Evolutionary conservation across 1,140 invertebrate species (phyloP).

Genomic region (Cyrtorhinus lividipennis): DNA sequence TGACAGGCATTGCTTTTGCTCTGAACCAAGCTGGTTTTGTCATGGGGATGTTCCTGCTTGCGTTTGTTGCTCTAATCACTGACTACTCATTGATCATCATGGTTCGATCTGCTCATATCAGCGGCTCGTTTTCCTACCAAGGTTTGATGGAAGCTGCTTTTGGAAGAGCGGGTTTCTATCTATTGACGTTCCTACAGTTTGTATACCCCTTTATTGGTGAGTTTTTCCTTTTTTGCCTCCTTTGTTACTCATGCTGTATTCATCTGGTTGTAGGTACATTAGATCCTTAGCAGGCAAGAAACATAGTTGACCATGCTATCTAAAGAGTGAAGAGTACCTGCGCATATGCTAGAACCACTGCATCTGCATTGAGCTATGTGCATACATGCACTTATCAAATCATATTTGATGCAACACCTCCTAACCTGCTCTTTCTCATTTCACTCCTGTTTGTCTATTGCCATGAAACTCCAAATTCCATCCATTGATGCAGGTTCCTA

Average conservation of each 20-base stretch:
- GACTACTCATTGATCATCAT: conserved; percentile 75
- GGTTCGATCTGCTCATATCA: conserved; percentile 64
- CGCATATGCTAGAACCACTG: too few relatives aligned
- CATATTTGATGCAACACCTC: too few relatives aligned
- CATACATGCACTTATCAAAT: too few relatives aligned
- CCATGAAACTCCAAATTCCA: too few relatives aligned
- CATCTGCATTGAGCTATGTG: too few relatives aligned
- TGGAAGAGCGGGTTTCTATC: conserved; percentile 61
- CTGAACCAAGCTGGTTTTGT: conserved; percentile 66
- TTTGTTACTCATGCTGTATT: conserved; percentile 15
- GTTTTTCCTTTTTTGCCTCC: conserved; percentile 25
- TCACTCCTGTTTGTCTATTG: too few relatives aligned
- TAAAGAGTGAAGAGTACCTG: too few relatives aligned
- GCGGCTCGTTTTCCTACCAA: conserved; percentile 68
- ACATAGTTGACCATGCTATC: too few relatives aligned
- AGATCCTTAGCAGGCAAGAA: too few relatives aligned
- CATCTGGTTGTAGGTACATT: neutral
- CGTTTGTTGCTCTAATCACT: conserved; percentile 61
- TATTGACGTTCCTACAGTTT: conserved; percentile 64
- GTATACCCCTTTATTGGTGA: conserved; percentile 76
- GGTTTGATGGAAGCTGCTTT: conserved; percentile 71
- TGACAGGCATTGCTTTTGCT: conserved; percentile 63
- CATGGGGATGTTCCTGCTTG: conserved; percentile 53
- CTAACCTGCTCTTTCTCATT: too few relatives aligned
- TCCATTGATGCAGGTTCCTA: too few relatives aligned